phyloP scores from a whole-genome alignment of 2,797 vertebrate species.

The Menidia menidia region DNA sequence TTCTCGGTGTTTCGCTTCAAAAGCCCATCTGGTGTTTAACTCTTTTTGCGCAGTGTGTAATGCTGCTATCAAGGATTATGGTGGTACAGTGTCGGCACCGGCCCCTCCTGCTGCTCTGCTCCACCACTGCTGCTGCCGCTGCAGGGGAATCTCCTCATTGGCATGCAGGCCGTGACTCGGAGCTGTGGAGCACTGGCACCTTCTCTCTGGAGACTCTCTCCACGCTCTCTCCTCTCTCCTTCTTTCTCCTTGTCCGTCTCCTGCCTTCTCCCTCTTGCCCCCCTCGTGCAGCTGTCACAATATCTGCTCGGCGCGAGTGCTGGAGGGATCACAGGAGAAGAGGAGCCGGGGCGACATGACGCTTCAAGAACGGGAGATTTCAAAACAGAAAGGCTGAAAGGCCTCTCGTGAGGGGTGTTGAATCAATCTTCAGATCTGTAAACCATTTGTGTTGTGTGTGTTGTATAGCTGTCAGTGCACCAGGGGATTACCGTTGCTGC shows the following conservation, averaged over 20 bases:
- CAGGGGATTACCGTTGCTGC: constrained; percentile 37
- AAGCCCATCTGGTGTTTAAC: constrained; percentile 35
- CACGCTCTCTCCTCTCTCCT: constrained; percentile 62
- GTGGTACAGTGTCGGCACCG: constrained; percentile 59
- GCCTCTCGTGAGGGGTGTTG: constrained; percentile 60
- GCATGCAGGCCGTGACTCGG: constrained; percentile 78
- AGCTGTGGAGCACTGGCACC: constrained; percentile 75
- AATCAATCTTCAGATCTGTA: constrained; percentile 64
- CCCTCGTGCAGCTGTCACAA: constrained; percentile 74
- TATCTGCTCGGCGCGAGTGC: constrained; percentile 58
- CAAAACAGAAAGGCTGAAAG: constrained; percentile 58
- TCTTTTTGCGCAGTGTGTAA: constrained; percentile 57
- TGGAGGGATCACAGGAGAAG: constrained; percentile 41
- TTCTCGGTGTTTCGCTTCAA: constrained; percentile 15
- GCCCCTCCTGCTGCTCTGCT: constrained; percentile 64
- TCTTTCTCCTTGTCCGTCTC: constrained; percentile 70
- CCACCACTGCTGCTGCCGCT: constrained; percentile 56
- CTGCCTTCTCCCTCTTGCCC: constrained; percentile 36
- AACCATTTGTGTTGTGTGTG: constrained; percentile 33
- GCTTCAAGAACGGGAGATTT: constrained; percentile 63
- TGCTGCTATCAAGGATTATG: constrained; percentile 60
- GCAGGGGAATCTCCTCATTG: constrained; percentile 85
- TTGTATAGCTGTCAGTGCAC: constrained; percentile 23
- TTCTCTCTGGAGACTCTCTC: constrained; percentile 77
- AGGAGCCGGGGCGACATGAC: constrained; percentile 53